These are phyloP conservation scores for Pantherophis alleghaniensis DNA, from an alignment of 2,797 vertebrate genomes.

Conservation along the genomic window DNA sequence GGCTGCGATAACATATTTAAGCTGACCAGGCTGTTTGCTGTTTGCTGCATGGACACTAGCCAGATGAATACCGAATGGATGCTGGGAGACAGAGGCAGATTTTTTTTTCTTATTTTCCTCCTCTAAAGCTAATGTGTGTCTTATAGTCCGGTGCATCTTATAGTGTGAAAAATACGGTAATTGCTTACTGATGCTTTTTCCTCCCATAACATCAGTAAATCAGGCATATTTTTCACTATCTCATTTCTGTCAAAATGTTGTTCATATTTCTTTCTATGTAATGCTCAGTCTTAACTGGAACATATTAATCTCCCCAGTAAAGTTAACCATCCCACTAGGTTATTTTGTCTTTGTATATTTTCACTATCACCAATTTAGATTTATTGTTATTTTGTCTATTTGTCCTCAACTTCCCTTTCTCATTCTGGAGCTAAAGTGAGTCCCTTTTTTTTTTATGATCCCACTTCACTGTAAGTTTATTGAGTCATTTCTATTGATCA, in stretches of 20 bases:
- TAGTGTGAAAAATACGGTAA: not conserved
- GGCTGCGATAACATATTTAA: too few relatives aligned
- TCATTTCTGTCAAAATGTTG: not conserved
- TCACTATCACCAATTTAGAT: not conserved
- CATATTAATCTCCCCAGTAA: not conserved
- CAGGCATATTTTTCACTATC: not conserved
- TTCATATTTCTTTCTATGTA: not conserved
- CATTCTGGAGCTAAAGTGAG: not conserved
- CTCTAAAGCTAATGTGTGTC: too few relatives aligned
- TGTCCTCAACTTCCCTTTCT: not conserved
- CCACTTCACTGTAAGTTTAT: not conserved
- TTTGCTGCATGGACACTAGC: too few relatives aligned
- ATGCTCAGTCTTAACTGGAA: not conserved
- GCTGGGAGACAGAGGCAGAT: too few relatives aligned
- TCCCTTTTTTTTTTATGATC: not conserved
- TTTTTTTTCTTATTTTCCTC: too few relatives aligned
- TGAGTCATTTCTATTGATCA: not conserved
- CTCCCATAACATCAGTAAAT: not conserved
- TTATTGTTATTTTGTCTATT: not conserved
- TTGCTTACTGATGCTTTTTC: not conserved
- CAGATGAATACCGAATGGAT: too few relatives aligned
- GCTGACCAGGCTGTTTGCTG: too few relatives aligned
- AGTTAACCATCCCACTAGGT: not conserved
- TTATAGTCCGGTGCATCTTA: too few relatives aligned
- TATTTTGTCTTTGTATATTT: not conserved